phyloP scores from a whole-genome alignment of 1,140 invertebrate genomes.

The Listronotus bonariensis region DNA sequence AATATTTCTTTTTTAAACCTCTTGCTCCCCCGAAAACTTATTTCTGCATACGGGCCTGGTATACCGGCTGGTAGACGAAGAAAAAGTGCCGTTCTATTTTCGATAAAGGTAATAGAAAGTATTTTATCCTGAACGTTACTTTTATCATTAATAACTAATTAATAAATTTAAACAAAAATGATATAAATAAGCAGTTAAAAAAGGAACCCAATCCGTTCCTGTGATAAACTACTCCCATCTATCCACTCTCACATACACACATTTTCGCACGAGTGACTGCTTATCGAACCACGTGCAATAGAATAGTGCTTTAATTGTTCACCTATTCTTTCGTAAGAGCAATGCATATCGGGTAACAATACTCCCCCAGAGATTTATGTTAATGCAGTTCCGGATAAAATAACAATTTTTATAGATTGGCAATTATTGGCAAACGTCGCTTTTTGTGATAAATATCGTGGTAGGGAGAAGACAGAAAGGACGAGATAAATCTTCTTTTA shows the following conservation, averaged over 20 bases:
- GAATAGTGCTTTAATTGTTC: conserved; percentile 49
- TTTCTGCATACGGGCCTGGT: too few species aligned
- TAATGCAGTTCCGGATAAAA: conserved; percentile 42
- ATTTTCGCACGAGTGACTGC: conserved; percentile 35
- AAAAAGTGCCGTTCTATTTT: too few species aligned
- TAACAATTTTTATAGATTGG: conserved; percentile 39
- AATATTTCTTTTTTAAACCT: too few species aligned
- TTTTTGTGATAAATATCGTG: conserved; percentile 28
- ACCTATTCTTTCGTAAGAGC: conserved; percentile 44
- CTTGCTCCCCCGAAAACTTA: too few species aligned
- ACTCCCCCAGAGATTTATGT: conserved; percentile 34
- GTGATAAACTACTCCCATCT: background rate
- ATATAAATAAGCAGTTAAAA: too few species aligned
- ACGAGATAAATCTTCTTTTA: conserved; percentile 14
- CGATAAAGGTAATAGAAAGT: too few species aligned
- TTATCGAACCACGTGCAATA: conserved; percentile 44
- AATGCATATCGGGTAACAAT: conserved; percentile 25
- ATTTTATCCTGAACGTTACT: too few species aligned
- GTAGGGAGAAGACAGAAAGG: conserved; percentile 16
- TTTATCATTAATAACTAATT: too few species aligned
- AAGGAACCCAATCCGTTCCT: background rate
- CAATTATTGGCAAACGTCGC: conserved; percentile 33
- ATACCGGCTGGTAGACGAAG: too few species aligned
- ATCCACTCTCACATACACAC: conserved; percentile 13
- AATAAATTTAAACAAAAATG: too few species aligned